Percentiles rank a stretch among this genome's conserved stretches.
Evolutionary conservation across 2,888 invertebrate species (phyloP).

Genomic region (Quadriops clusia): DNA sequence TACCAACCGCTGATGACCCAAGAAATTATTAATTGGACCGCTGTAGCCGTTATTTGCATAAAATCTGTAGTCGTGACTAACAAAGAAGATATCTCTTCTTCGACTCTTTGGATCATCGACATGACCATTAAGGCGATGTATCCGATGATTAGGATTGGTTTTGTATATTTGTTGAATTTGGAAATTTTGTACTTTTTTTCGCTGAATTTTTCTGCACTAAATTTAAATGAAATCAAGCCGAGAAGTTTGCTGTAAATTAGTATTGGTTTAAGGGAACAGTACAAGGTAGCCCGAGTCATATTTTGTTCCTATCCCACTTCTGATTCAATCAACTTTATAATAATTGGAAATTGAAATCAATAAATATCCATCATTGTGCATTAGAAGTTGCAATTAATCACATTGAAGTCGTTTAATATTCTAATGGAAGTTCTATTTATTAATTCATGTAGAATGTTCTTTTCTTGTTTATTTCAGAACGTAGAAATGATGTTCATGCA

Average conservation of each 20-base stretch:
- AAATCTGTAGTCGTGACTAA: slow-evolving; percentile 12
- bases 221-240: slow-evolving; percentile 15
- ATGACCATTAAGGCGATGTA: slow-evolving; percentile 8
- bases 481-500: slow-evolving; percentile 45
- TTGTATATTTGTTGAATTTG: slow-evolving; percentile 8
- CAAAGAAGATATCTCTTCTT: slow-evolving; percentile 4
- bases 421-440: no score
- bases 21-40: slow-evolving; percentile 15
- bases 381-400: no score
- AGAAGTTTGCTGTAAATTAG: slow-evolving; percentile 13
- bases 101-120: slow-evolving; percentile 7
- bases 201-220: no score
- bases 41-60: slow-evolving; percentile 11
- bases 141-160: slow-evolving; percentile 8
- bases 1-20: slow-evolving; percentile 14
- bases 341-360: no score
- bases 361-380: no score
- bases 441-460: no score
- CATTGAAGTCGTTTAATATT: no score
- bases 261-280: slow-evolving; percentile 14
- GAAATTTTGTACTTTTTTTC: slow-evolving; percentile 15
- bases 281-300: no score
- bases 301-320: no score
- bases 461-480: slow-evolving; percentile 36
- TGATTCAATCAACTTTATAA: no score